A percentile compares a stretch with the other conserved stretches of the same genome.
phyloP scores from a whole-genome alignment of 1,140 invertebrate species.

The Meloidogyne exigua region DNA sequence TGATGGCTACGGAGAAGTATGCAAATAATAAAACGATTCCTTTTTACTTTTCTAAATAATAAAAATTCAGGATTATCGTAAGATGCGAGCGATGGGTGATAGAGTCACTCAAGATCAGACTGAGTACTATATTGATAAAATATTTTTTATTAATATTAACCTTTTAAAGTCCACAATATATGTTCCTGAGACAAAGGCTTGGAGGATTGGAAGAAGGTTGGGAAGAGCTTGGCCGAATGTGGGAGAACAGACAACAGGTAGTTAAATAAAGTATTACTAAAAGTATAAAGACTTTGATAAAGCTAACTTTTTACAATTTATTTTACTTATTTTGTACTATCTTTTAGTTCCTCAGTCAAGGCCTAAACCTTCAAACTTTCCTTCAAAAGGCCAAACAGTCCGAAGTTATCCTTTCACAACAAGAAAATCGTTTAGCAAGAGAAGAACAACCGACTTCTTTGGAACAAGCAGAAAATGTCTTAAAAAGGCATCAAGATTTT shows the following conservation, averaged over 20 bases:
- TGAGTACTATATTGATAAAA: conserved; percentile 98
- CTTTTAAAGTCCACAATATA: conserved; percentile 42
- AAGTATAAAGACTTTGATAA: too few relatives aligned
- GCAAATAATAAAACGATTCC: conserved; percentile 68
- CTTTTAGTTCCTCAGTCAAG: conserved; percentile 41
- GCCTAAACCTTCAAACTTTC: conserved; percentile 82
- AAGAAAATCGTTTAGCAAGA: conserved; percentile 86
- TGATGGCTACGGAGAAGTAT: conserved; percentile 92
- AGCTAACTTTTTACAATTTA: too few relatives aligned
- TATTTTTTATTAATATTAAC: conserved; percentile 70
- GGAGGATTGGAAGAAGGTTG: conserved; percentile 96
- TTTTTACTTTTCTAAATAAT: not conserved
- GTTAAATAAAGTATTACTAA: not conserved
- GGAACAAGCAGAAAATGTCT: conserved; percentile 92
- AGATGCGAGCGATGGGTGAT: conserved; percentile 99
- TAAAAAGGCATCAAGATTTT: conserved; percentile 94
- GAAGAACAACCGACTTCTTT: conserved; percentile 89
- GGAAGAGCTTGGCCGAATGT: conserved; percentile 98
- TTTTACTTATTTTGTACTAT: too few relatives aligned
- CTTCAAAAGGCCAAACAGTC: conserved; percentile 93
- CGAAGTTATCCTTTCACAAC: conserved; percentile 92
- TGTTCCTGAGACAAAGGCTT: conserved; percentile 71
- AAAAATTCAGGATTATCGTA: conserved; percentile 66
- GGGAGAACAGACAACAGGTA: conserved; percentile 88
- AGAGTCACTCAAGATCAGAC: conserved; percentile 78